Evolutionary conservation across 2,888 invertebrate species (phyloP).

Genomic region (Sceliomorpha sp.): DNA sequence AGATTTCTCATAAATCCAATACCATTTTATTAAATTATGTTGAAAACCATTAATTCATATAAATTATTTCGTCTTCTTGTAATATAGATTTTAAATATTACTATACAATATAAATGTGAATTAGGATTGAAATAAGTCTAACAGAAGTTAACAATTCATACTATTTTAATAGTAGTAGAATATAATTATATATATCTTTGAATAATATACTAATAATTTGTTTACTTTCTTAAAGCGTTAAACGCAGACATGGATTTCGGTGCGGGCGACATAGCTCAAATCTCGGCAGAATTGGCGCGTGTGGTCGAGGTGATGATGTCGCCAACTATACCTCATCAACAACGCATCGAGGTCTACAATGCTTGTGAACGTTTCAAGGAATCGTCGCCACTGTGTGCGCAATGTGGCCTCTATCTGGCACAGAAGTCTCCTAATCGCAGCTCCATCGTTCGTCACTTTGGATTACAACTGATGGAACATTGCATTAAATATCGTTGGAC

Average conservation of each 20-base stretch:
- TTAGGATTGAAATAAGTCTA: too few relatives aligned
- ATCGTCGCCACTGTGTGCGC: conserved; percentile 92
- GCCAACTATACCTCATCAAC: conserved; percentile 87
- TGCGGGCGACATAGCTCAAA: conserved; percentile 84
- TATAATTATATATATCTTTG: too few relatives aligned
- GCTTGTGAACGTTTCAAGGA: conserved; percentile 93
- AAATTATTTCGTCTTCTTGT: too few relatives aligned
- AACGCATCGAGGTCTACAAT: conserved; percentile 90
- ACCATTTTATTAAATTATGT: too few relatives aligned
- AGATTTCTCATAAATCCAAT: too few relatives aligned
- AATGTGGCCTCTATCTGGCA: conserved; percentile 91
- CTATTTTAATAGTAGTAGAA: too few relatives aligned
- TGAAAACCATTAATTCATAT: too few relatives aligned
- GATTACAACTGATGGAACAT: conserved; percentile 95
- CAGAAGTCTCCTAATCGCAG: conserved; percentile 86
- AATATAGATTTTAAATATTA: too few relatives aligned
- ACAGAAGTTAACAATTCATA: too few relatives aligned
- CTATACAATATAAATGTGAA: too few relatives aligned
- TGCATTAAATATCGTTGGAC: conserved; percentile 97
- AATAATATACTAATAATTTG: too few relatives aligned
- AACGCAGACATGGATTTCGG: conserved; percentile 79
- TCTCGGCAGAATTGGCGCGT: conserved; percentile 89
- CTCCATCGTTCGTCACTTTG: conserved; percentile 92
- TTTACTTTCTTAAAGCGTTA: too few relatives aligned
- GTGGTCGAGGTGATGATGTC: conserved; percentile 92